A percentile compares a stretch with the other conserved stretches of the same genome.
Conservation (phyloP, 2,888 invertebrate species). For the Oeneis ivallda region DNA sequence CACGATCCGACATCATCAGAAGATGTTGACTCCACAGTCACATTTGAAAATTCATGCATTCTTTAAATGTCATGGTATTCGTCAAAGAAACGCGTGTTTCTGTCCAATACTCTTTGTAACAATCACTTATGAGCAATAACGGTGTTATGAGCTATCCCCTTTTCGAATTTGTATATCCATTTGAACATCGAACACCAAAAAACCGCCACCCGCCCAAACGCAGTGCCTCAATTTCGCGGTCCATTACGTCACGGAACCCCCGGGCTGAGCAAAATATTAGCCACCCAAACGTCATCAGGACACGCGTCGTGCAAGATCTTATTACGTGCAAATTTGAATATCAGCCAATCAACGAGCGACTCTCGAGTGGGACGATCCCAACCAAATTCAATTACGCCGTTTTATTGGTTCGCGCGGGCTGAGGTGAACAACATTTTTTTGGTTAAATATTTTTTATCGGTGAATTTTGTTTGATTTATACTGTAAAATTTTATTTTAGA, state of each 20-base stretch:
- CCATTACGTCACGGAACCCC: conserved; percentile 59
- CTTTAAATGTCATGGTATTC: too few relatives aligned
- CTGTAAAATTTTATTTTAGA: neutral
- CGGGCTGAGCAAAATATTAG: conserved; percentile 74
- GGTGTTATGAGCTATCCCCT: too few relatives aligned
- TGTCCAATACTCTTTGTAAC: too few relatives aligned
- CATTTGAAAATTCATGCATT: too few relatives aligned
- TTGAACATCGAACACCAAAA: neutral
- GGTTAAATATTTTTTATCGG: neutral
- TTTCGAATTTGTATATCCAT: too few relatives aligned
- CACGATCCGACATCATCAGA: too few relatives aligned
- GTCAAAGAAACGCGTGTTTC: too few relatives aligned
- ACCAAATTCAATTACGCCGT: conserved; percentile 62
- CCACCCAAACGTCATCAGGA: conserved; percentile 68
- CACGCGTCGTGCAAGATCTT: conserved; percentile 64
- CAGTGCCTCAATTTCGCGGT: conserved; percentile 66
- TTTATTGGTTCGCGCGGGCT: conserved; percentile 43
- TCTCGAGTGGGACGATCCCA: conserved; percentile 58
- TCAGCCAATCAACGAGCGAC: conserved; percentile 77
- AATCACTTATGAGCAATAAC: too few relatives aligned
- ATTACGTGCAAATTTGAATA: conserved; percentile 77
- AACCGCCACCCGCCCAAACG: conserved; percentile 38
- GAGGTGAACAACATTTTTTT: conserved; percentile 46
- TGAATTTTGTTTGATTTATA: neutral
- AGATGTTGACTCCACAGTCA: too few relatives aligned